Evolutionary conservation across 2,888 invertebrate species (phyloP).

Genomic region (Drosophila subsilvestris): DNA sequence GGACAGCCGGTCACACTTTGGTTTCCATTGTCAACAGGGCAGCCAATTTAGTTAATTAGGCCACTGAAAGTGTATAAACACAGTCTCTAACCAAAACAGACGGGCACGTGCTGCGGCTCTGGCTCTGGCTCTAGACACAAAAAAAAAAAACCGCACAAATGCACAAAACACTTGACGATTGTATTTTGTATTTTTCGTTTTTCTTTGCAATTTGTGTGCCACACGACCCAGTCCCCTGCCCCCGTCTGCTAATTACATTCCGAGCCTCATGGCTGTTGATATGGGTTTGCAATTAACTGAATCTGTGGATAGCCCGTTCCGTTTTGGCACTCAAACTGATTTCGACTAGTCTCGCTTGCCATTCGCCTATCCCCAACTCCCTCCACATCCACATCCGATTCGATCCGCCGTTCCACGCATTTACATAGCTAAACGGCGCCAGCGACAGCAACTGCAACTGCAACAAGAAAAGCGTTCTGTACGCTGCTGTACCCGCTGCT

Average conservation of each 20-base stretch:
- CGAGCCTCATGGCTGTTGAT: conserved; percentile 34
- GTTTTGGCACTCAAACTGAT: conserved; percentile 46
- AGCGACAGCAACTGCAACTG: neutral
- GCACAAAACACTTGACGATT: conserved; percentile 50
- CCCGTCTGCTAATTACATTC: conserved; percentile 44
- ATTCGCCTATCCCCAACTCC: conserved; percentile 15
- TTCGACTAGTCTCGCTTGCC: conserved; percentile 47
- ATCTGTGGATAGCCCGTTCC: conserved; percentile 45
- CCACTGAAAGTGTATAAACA: conserved; percentile 52
- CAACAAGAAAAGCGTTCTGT: neutral
- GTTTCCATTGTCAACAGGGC: conserved; percentile 37
- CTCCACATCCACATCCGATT: neutral
- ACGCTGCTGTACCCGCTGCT: neutral
- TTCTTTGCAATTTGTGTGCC: conserved; percentile 56
- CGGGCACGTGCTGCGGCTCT: conserved; percentile 58
- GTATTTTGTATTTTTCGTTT: conserved; percentile 27
- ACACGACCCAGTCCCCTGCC: conserved; percentile 27
- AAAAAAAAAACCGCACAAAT: conserved; percentile 46
- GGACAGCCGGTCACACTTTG: conserved; percentile 19
- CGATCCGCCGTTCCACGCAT: conserved; percentile 24
- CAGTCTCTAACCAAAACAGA: conserved; percentile 38
- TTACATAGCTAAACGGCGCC: conserved; percentile 57
- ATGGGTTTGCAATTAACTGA: conserved; percentile 58
- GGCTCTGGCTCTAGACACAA: conserved; percentile 13
- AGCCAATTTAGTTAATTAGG: conserved; percentile 58